phyloP scores from a whole-genome alignment of 2,888 invertebrate genomes.

The Folsomia candida region DNA sequence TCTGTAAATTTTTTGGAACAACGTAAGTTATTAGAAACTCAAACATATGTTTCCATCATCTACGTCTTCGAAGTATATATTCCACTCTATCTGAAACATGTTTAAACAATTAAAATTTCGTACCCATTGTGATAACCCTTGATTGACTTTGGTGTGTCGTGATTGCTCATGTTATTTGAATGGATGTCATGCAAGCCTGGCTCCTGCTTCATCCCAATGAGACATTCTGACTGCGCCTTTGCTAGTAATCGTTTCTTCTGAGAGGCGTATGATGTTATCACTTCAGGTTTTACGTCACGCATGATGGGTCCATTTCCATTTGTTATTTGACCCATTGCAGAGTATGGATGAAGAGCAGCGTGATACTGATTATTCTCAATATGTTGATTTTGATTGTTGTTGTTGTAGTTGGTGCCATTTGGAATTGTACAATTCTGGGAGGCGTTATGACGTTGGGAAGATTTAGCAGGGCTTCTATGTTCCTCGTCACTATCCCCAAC shows the following conservation, averaged over 20 bases:
- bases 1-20: conserved; percentile 16
- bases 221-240: conserved; percentile 76
- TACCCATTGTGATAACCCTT: conserved; percentile 10
- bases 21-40: background rate
- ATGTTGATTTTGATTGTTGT: conserved; percentile 19
- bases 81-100: background rate
- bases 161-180: conserved; percentile 1
- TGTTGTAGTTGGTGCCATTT: conserved; percentile 6
- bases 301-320: conserved; percentile 18
- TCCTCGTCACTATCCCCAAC: conserved; percentile 74
- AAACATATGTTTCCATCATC: background rate
- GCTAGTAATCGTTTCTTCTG: conserved; percentile 86
- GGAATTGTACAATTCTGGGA: background rate
- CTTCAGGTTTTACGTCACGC: conserved; percentile 48
- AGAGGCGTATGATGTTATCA: conserved; percentile 56
- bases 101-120: no score
- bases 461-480: conserved; percentile 59
- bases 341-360: conserved; percentile 6
- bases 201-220: conserved; percentile 51
- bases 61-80: background rate
- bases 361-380: conserved; percentile 15
- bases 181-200: conserved; percentile 44
- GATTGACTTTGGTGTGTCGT: conserved; percentile 26
- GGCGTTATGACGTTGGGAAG: conserved; percentile 12
- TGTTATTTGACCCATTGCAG: conserved; percentile 6